These are phyloP conservation scores for Ruditapes philippinarum DNA, from an alignment of 1,140 invertebrate genomes.

Conservation along the genomic window DNA sequence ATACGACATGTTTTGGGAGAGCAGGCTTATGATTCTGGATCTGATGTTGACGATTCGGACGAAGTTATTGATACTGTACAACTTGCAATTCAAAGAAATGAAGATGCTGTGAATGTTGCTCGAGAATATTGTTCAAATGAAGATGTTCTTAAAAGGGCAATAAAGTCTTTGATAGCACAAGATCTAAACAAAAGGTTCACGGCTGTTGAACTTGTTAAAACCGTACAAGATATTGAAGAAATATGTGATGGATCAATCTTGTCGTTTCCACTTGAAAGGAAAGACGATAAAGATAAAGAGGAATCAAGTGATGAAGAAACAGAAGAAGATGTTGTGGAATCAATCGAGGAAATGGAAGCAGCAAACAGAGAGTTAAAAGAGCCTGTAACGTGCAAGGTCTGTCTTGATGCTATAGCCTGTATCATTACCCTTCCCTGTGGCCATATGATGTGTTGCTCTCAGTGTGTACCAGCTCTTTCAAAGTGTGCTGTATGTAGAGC, in stretches of 20 bases:
- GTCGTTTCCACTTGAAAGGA: background rate
- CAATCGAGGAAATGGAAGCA: conserved; percentile 41
- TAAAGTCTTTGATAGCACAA: background rate
- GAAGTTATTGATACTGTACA: background rate
- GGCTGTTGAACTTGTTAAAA: background rate
- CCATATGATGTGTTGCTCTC: conserved; percentile 93
- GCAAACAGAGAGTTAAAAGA: conserved; percentile 89
- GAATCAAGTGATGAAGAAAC: background rate
- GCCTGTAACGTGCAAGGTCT: conserved; percentile 95
- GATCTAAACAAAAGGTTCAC: background rate
- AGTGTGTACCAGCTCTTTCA: conserved; percentile 92
- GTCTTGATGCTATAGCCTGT: conserved; percentile 94
- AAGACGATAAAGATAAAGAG: background rate
- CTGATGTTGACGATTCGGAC: background rate
- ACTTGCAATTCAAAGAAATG: background rate
- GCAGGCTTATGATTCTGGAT: background rate
- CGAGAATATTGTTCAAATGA: background rate
- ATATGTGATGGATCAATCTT: background rate
- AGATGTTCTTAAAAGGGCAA: background rate
- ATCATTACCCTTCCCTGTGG: conserved; percentile 96
- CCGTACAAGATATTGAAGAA: background rate
- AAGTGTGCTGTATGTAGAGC: conserved; percentile 94
- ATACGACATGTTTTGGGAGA: background rate
- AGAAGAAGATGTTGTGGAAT: background rate
- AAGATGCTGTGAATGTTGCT: background rate